These are phyloP conservation scores for Chydorus sphaericus DNA, from an alignment of 2,888 invertebrate species.

Conservation along the genomic window DNA sequence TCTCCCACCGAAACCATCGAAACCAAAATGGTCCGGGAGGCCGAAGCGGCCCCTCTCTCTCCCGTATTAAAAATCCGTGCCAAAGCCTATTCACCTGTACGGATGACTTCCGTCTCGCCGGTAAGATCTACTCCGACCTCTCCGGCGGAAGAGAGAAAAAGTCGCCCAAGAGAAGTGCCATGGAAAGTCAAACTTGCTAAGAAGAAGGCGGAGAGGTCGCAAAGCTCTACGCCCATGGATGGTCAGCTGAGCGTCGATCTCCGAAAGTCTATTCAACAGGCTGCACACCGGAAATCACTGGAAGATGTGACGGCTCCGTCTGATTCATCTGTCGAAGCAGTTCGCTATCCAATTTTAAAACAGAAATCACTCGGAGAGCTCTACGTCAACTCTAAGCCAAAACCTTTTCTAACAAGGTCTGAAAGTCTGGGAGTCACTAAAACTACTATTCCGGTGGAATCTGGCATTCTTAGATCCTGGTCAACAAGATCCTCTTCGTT, in stretches of 20 bases:
- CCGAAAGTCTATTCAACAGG: constrained; percentile 9
- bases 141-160: too few relatives aligned
- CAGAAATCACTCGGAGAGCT: constrained; percentile 16
- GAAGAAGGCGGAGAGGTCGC: constrained; percentile 40
- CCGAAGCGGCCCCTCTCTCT: too few relatives aligned
- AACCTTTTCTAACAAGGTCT: constrained; percentile 8
- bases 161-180: too few relatives aligned
- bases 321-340: not conserved
- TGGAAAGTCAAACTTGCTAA: constrained; percentile 24
- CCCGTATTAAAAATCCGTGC: too few relatives aligned
- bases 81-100: too few relatives aligned
- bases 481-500: too few relatives aligned
- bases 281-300: constrained; percentile 7
- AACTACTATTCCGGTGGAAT: not conserved
- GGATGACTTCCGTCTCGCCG: too few relatives aligned
- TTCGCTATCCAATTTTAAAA: constrained; percentile 10
- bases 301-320: not conserved
- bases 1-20: not conserved
- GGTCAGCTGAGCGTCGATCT: constrained; percentile 24
- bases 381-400: constrained; percentile 12
- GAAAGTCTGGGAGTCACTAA: not conserved
- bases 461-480: too few relatives aligned
- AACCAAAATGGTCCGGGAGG: too few relatives aligned
- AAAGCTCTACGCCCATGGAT: constrained; percentile 64
- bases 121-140: too few relatives aligned